Percentiles rank a stretch among this genome's conserved stretches.
Conservation (phyloP, 1,140 invertebrate genomes). For the Leptopilina clavipes region DNA sequence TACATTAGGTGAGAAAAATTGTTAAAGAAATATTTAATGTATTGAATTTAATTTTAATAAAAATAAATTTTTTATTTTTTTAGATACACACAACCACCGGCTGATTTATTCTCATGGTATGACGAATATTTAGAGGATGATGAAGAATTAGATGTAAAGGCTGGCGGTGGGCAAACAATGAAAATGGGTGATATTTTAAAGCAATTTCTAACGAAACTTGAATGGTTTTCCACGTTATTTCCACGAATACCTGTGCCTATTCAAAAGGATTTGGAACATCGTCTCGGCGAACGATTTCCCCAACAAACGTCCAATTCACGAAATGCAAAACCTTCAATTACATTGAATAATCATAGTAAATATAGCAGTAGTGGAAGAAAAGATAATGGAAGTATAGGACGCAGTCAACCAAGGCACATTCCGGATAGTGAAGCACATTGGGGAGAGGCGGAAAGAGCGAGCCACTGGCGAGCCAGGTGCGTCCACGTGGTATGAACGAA, state of each 20-base stretch:
- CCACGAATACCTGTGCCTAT: conserved; percentile 99
- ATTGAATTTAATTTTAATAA: no score
- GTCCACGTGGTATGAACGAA: conserved; percentile 73
- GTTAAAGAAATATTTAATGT: no score
- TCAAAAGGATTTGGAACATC: conserved; percentile 91
- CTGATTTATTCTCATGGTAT: conserved; percentile 97
- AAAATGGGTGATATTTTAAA: conserved; percentile 95
- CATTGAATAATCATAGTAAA: conserved; percentile 70
- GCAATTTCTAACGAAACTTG: conserved; percentile 95
- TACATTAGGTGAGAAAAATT: conserved; percentile 83
- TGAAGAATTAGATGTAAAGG: conserved; percentile 97
- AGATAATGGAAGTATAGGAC: conserved; percentile 61
- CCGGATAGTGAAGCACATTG: conserved; percentile 75
- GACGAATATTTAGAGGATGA: conserved; percentile 96
- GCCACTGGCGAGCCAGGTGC: conserved; percentile 75
- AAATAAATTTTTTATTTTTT: neutral
- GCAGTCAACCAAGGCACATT: conserved; percentile 70
- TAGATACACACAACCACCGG: conserved; percentile 96
- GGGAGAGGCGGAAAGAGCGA: conserved; percentile 74
- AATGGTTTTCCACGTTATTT: conserved; percentile 99
- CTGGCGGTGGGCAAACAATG: conserved; percentile 95
- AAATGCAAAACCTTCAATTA: conserved; percentile 70
- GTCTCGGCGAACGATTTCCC: conserved; percentile 78
- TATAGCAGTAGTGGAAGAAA: conserved; percentile 65
- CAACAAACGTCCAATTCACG: conserved; percentile 68